Base-by-base conservation (phyloP, 2,113 vertebrate species). In the Dasyprocta punctata region DNA sequence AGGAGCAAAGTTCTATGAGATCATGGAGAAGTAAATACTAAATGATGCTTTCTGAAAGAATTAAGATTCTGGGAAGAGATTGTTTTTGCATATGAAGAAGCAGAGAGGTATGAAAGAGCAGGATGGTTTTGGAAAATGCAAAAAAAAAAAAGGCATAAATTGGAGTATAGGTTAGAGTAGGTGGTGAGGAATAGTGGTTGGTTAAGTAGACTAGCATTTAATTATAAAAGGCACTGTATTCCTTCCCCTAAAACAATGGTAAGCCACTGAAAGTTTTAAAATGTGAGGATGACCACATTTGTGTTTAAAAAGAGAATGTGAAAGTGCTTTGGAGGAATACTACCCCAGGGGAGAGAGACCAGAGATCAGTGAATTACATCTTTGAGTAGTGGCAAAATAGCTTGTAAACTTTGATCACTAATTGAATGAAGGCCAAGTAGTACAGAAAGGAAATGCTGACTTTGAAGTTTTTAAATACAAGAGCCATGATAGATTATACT, bases 391-490 rank as follows among this genome's bases (percentile, higher is more conserved):
- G 5, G 13, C 77, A 69, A 80, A 92, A 90, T 71, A 26, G 38
- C 54, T 89, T 92, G 24, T 93, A 73, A 12, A 93, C n/a, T 41
- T 24, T 2, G 80, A n/a, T 36, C 61, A 41, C 83, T 94, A 86
- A 91, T 14, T 82, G 28, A 86, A 82, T 67, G 33, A 73, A 87
- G 28, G 14, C 0, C 13, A 7, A 52, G 8, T 5, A 67, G 6
- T 49, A 84, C 13, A 94, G 44, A 84, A 91, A 88, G 20, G n/a
- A 95, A 86, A 86, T 73, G 26, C 47, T 86, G 44, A 67, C n/a
- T 75, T 0, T 78, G 36, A 89, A 10, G 2, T 38, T 77, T 86
- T 60, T 60, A 61, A 83, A 92, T 60, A 38, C 58, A 92, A 19
- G 36, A 78, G 30, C 49, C 28, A 82, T 95, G 56, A 36, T 75